These are phyloP conservation scores for Xestia xanthographa DNA, from an alignment of 2,888 invertebrate species.

Conservation along the genomic window DNA sequence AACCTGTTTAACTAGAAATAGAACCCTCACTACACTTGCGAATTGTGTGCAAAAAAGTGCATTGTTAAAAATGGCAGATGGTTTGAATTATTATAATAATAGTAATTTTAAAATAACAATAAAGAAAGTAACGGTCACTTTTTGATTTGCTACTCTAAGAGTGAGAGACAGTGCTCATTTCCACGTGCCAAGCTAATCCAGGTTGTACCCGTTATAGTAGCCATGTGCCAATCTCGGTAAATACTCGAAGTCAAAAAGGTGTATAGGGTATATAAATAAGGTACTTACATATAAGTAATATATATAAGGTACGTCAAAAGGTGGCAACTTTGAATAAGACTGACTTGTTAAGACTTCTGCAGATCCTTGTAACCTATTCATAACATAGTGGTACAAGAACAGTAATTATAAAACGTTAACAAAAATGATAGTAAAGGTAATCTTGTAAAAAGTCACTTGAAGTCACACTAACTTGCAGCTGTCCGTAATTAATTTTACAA, in stretches of 20 bases:
- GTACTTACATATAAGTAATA: too few species aligned
- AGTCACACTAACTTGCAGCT: neutral
- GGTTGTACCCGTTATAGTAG: too few species aligned
- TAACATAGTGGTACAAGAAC: neutral
- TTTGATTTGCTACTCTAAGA: constrained; percentile 2
- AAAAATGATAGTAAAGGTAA: neutral
- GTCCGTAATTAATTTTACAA: too few species aligned
- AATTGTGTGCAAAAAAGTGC: constrained; percentile 83
- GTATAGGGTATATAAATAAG: too few species aligned
- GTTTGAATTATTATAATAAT: constrained; percentile 73
- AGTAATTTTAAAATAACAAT: constrained; percentile 67
- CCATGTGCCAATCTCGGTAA: too few species aligned
- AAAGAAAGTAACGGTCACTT: constrained; percentile 71
- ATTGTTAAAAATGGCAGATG: constrained; percentile 84
- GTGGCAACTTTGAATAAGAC: neutral
- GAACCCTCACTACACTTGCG: constrained; percentile 76
- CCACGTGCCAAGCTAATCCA: too few species aligned
- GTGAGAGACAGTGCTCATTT: neutral
- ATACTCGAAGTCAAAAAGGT: too few species aligned
- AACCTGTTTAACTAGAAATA: constrained; percentile 79
- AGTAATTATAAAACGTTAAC: neutral
- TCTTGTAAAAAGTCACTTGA: too few species aligned
- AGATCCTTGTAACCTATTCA: too few species aligned
- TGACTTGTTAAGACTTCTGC: neutral
- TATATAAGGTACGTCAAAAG: too few species aligned